Conservation (phyloP, 2,113 vertebrate genomes). For the Dermatemys mawii region DNA sequence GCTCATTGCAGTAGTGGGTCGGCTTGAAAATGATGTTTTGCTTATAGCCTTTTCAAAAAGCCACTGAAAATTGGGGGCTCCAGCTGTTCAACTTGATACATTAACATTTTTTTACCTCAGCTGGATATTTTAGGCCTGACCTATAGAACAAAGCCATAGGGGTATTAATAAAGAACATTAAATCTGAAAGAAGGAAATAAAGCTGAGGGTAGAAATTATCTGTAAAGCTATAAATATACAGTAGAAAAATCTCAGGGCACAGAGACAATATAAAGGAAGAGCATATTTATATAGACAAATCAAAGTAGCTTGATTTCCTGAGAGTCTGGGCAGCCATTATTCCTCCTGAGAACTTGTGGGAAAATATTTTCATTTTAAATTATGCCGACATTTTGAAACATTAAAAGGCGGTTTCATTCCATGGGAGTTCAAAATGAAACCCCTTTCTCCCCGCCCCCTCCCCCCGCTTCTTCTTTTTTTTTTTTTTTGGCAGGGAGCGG, state of each 20-base stretch:
- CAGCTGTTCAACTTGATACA: slow-evolving; percentile 20
- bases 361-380: background rate
- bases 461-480: no score
- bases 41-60: slow-evolving; percentile 40
- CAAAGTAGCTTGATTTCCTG: background rate
- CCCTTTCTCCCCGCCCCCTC: no score
- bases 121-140: background rate
- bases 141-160: slow-evolving; percentile 23
- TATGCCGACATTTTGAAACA: background rate
- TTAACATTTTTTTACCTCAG: slow-evolving; percentile 52
- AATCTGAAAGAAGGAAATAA: slow-evolving; percentile 44
- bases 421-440: background rate
- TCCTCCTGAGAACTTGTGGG: fast-evolving
- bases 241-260: slow-evolving; percentile 34
- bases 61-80: slow-evolving; percentile 16
- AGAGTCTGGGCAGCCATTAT: fast-evolving
- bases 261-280: background rate
- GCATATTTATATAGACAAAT: background rate
- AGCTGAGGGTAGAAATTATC: slow-evolving; percentile 23
- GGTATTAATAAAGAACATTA: slow-evolving; percentile 59
- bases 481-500: background rate
- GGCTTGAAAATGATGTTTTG: background rate
- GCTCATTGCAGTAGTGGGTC: slow-evolving; percentile 41
- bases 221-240: slow-evolving; percentile 42
- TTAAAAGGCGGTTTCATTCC: background rate